Evolutionary conservation across 2,113 vertebrate genomes (phyloP).

Genomic region (Alethe castanea): DNA sequence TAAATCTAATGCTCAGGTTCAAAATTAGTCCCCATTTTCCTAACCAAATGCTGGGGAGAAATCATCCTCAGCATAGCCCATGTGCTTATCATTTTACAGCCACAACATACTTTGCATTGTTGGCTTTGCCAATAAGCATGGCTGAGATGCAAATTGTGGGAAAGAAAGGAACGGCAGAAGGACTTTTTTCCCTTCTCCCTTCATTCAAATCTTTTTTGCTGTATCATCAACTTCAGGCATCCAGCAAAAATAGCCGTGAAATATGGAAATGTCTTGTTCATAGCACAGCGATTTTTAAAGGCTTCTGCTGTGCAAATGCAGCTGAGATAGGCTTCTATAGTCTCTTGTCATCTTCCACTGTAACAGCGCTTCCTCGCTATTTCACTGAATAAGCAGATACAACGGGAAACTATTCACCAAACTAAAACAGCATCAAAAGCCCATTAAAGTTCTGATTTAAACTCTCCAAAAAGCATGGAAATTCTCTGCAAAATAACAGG

Average conservation of each 20-base stretch:
- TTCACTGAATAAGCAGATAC: slow-evolving; percentile 72
- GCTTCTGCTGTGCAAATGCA: slow-evolving; percentile 71
- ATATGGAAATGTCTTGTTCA: slow-evolving; percentile 72
- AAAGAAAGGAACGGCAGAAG: slow-evolving; percentile 56
- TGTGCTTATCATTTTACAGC: slow-evolving; percentile 44
- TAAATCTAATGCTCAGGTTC: not conserved
- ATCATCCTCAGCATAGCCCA: not conserved
- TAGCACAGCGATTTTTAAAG: slow-evolving; percentile 72
- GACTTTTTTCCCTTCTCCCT: not conserved
- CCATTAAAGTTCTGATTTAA: slow-evolving; percentile 68
- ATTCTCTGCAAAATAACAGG: slow-evolving; percentile 27
- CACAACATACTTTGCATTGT: slow-evolving; percentile 48
- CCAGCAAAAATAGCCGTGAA: slow-evolving; percentile 71
- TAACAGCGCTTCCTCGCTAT: slow-evolving; percentile 45
- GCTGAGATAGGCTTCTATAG: slow-evolving; percentile 66
- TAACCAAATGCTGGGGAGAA: not conserved
- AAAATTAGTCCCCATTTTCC: not conserved
- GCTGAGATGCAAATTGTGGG: slow-evolving; percentile 35
- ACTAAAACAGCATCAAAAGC: slow-evolving; percentile 64
- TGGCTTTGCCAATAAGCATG: slow-evolving; percentile 46
- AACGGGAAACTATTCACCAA: slow-evolving; percentile 60
- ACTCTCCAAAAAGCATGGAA: slow-evolving; percentile 44
- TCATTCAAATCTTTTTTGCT: slow-evolving; percentile 58
- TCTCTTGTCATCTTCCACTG: slow-evolving; percentile 62
- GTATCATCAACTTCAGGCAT: slow-evolving; percentile 65